phyloP scores from a whole-genome alignment of 1,140 invertebrate species.

The Ceratitis capitata region DNA sequence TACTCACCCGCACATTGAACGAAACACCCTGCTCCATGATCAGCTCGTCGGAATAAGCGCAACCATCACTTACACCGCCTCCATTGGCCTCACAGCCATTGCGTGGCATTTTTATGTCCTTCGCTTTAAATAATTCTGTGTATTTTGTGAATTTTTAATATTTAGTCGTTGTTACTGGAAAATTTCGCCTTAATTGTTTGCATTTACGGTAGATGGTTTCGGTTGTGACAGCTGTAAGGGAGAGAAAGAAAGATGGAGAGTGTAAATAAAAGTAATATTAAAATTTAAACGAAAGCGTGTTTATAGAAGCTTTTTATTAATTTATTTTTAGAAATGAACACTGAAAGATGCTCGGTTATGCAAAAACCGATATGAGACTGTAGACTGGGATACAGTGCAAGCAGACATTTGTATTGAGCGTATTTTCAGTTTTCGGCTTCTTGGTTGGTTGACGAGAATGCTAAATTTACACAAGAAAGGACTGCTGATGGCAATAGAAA shows the following conservation, averaged over 20 bases:
- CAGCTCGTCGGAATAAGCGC: slow-evolving; percentile 61
- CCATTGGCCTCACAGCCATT: slow-evolving; percentile 36
- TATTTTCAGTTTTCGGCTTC: too few species aligned
- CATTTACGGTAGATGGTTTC: neutral
- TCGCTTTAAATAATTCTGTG: neutral
- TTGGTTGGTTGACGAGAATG: too few species aligned
- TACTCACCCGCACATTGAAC: slow-evolving; percentile 56
- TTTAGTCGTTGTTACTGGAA: neutral
- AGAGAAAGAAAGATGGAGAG: neutral
- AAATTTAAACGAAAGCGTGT: too few species aligned
- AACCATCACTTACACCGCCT: slow-evolving; percentile 53
- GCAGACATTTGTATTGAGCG: too few species aligned
- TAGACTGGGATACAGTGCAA: too few species aligned
- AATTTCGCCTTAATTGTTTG: neutral
- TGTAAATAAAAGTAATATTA: neutral
- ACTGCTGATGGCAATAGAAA: too few species aligned
- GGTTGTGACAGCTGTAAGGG: neutral
- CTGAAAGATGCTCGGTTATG: too few species aligned
- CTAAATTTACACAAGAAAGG: too few species aligned
- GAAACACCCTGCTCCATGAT: slow-evolving; percentile 61
- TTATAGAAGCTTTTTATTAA: too few species aligned
- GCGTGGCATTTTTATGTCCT: slow-evolving; percentile 6
- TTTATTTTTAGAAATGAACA: too few species aligned
- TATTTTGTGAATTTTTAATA: neutral
- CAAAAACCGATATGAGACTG: too few species aligned